Evolutionary conservation across 2,888 invertebrate genomes (phyloP), one percentile per base, ranked within the genome.

Genomic region (Stratiomys singularior): DNA sequence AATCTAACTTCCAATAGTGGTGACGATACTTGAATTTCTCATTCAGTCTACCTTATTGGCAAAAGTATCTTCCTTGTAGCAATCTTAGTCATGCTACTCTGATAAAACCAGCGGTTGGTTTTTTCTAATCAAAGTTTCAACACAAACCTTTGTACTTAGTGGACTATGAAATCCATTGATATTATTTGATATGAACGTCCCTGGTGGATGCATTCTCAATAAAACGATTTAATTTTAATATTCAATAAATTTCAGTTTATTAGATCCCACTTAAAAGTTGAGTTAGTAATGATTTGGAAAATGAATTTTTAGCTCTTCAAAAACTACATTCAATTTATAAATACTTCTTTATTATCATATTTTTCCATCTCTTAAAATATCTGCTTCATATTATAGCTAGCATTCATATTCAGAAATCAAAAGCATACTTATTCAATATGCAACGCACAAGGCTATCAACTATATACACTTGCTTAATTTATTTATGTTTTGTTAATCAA

Each of bases 271-370:
- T 37, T 37, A 1, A 60, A 60, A 60, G n/a, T 60, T 11, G 60
- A 5, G 7, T 60, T 25, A 60, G 52, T 13, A 60, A 21, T 60
- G 13, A 7, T 25, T 21, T 60, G 23, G 5, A 60, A 4, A 23
- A 21, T 60, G 11, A 23, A 4, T 60, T 60, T 0, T 60, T n/a
- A 11, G 25, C 25, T n/a, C 25, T n/a, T 69, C 25, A 47, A 47
- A 44, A 69, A 69, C 69, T 69, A 69, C 30, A 7, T 69, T 46
- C 23, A 69, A 69, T 69, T 69, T 69, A 69, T 69, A 69, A 69
- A 69, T 69, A 69, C 37, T 69, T 69, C 69, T 69, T 69, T 69
- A 69, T 69, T 69, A 1, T 27, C 9, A 25, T 69, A 2, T 66
- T 66, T 63, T 15, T 25, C n/a, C 23, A 37, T 5, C 21, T 69